Evolutionary conservation across 1,140 invertebrate species (phyloP), one percentile per base, ranked within the genome.

Genomic region (Leptinotarsa undecemlineata): DNA sequence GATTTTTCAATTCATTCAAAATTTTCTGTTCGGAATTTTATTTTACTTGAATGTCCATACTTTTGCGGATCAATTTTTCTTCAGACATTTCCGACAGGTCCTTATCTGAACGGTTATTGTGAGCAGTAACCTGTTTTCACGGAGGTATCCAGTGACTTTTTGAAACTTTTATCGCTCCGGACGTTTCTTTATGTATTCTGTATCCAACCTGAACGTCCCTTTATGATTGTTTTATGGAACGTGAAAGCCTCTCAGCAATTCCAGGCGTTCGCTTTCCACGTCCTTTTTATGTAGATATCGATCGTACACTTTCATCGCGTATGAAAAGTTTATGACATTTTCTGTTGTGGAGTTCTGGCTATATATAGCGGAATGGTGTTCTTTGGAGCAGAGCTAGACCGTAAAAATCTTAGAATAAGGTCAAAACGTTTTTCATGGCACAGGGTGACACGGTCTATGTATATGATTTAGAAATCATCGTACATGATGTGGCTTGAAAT

Each of bases 281-380:
- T 19, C 2, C 2, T 3, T 57, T 57, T 57, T 6, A 57, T n/a
- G 51, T 57, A 57, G 51, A 57, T 57, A 57, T 57, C 51, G 51
- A 57, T 57, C 51, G n/a, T 19, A 19, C 13, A 19, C 51, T 57
- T 57, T 57, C n/a, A 19, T 19, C 51, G 51, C 51, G 51, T n/a
- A 57, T 57, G 51, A 57, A 57, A 57, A 57, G 51, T 57, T 57
- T 57, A 57, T 57, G 51, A 19, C 51, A 57, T 57, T 57, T 57
- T 57, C 13, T 57, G 15, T 57, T 17, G 51, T 19, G n/a, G 33
- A 42, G 33, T 11, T 42, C 8, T 57, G 51, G 15, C 51, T 57
- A 57, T 57, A 57, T 57, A 57, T 57, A 57, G 51, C 17, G n/a
- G 17, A 57, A 57, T 57, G 13, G 51, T 17, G 51, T 57, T 17